These are phyloP conservation scores for Crotalus tigris DNA, from an alignment of 2,113 vertebrate species.

Conservation along the genomic window DNA sequence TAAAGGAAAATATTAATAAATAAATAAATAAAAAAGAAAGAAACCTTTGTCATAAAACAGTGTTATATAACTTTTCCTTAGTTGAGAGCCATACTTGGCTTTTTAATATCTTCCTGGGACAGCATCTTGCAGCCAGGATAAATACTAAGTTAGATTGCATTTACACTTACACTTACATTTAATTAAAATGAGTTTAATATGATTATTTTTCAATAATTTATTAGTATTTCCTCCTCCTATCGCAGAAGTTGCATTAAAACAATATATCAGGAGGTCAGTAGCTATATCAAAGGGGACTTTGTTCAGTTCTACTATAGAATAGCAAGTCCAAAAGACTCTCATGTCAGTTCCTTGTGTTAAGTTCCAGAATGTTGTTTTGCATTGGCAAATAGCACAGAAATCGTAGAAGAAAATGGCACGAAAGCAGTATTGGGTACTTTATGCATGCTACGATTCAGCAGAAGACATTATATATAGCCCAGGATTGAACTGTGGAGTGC, in stretches of 20 bases:
- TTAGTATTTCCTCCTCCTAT: background rate
- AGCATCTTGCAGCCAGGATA: background rate
- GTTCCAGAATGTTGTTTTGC: background rate
- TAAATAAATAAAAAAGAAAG: too few relatives aligned
- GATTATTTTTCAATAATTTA: background rate
- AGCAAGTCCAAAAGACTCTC: background rate
- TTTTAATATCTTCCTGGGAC: background rate
- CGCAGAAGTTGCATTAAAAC: background rate
- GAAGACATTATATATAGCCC: background rate
- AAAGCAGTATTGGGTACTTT: background rate
- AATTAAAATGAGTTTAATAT: background rate
- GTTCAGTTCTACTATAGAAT: background rate
- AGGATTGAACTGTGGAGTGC: too few relatives aligned
- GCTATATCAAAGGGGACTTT: background rate
- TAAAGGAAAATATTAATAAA: too few relatives aligned
- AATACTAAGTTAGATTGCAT: background rate
- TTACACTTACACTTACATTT: background rate
- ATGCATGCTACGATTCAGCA: background rate
- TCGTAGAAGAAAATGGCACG: background rate
- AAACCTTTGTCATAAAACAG: background rate
- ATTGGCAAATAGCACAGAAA: background rate
- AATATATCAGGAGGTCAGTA: background rate
- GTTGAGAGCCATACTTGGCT: background rate
- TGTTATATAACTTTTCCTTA: background rate
- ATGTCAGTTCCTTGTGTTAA: background rate